These are phyloP conservation scores for Chelonoidis abingdonii DNA, from an alignment of 2,113 vertebrate genomes.

Conservation along the genomic window DNA sequence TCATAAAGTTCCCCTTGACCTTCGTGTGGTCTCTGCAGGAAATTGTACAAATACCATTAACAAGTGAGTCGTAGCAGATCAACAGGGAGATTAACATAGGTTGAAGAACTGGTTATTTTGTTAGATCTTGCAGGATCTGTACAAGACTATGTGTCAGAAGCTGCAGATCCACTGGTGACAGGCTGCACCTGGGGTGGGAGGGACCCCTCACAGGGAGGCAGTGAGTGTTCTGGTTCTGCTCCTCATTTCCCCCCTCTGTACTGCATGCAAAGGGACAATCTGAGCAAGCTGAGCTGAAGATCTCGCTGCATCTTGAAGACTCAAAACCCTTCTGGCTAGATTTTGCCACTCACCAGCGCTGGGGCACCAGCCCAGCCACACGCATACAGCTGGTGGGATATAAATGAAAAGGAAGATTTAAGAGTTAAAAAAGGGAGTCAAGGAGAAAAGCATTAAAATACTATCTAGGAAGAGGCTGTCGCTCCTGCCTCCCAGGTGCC, in stretches of 20 bases:
- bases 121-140: neutral
- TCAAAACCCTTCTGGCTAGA: fast-evolving
- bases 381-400: fast-evolving
- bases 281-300: neutral
- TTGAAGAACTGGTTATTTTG: neutral
- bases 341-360: fast-evolving
- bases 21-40: neutral
- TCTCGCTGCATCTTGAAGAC: neutral
- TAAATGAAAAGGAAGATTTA: neutral
- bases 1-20: neutral
- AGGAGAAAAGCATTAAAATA: neutral
- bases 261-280: fast-evolving
- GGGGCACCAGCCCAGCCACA: neutral
- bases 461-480: neutral
- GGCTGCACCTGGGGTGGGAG: no score
- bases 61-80: neutral
- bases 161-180: neutral
- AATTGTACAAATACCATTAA: neutral
- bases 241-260: neutral
- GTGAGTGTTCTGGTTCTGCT: neutral
- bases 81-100: fast-evolving
- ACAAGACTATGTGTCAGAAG: fast-evolving
- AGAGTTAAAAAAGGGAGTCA: neutral
- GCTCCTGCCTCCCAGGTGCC: fast-evolving
- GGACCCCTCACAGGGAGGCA: neutral